Base-by-base conservation (phyloP, 2,888 invertebrate genomes). In the Melieria omissa region DNA sequence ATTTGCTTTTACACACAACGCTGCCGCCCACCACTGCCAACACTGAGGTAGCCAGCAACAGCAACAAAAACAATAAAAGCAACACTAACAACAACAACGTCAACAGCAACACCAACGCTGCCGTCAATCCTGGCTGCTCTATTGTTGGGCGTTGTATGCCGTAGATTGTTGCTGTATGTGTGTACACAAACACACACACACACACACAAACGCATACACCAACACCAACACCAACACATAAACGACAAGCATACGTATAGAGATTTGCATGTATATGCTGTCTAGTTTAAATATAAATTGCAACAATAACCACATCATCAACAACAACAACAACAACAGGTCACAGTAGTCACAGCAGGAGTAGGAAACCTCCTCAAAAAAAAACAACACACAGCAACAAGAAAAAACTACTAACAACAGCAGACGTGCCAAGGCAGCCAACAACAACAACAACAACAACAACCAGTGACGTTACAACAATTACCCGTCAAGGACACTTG, bases 241-340 rank as follows among this genome's bases (percentile, higher is more conserved):
- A 12, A 46, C 45, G 14, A 46, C 3, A 16, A 12, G 49, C 4
- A 8, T 29, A 12, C 8, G 10, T 14, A 16, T 10, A 46, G 7
- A 49, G 3, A 4, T 47, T 46, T 52, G 61, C 60, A 52, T 67
- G 49, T 67, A 60, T 58, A 58, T 67, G 61, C 52, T 67, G 60
- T 67, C 52, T 67, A 52, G 49, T 41, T 8, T 12, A 57, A 49
- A 66, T 66, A 73, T 64, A 52, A 12, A 42, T 61, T 45, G 49
- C 58, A 71, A 65, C 60, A 74, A 76, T 75, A 68, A 73, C 72
- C 52, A 72, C 70, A 65, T 60, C 55, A 55, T 71, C 47, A 61
- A 61, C 14, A 66, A 71, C 52, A 65, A 55, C 58, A 73, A 70
- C 71, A 73, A 49, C 69, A 61, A 68, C 45, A 44, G 16, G 42